A percentile compares a stretch with the other conserved stretches of the same genome.
These are phyloP conservation scores for Clostera curtula DNA, from an alignment of 2,888 invertebrate genomes.

Conservation along the genomic window DNA sequence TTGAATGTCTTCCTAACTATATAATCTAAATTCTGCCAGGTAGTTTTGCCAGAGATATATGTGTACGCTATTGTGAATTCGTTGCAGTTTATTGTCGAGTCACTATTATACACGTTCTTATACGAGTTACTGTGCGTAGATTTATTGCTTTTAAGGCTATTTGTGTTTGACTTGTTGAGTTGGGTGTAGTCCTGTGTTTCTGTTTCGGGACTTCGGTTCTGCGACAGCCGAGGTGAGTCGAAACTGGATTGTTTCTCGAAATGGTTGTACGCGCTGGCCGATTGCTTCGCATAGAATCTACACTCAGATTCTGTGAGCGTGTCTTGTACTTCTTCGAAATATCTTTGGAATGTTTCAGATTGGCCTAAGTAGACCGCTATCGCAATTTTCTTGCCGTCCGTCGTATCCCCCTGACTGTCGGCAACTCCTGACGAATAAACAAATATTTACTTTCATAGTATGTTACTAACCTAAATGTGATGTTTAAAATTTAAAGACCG, in stretches of 20 bases:
- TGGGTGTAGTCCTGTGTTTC: slow-evolving; percentile 61
- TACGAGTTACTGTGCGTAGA: slow-evolving; percentile 69
- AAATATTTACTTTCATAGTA: slow-evolving; percentile 5
- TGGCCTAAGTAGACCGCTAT: slow-evolving; percentile 92
- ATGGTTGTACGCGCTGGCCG: slow-evolving; percentile 57
- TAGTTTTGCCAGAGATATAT: slow-evolving; percentile 92
- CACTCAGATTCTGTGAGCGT: slow-evolving; percentile 78
- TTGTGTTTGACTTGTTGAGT: slow-evolving; percentile 68
- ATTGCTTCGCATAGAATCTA: slow-evolving; percentile 74
- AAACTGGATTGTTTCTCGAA: slow-evolving; percentile 66
- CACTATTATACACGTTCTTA: slow-evolving; percentile 67
- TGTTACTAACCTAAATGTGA: not conserved
- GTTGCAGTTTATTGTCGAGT: slow-evolving; percentile 76
- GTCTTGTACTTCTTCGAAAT: slow-evolving; percentile 79
- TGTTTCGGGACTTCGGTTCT: slow-evolving; percentile 61
- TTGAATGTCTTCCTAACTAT: slow-evolving; percentile 94
- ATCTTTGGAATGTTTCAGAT: slow-evolving; percentile 83
- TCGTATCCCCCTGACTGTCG: slow-evolving; percentile 79
- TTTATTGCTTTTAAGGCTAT: slow-evolving; percentile 73
- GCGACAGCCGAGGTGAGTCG: slow-evolving; percentile 62
- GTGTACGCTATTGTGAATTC: slow-evolving; percentile 91
- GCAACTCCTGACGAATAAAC: slow-evolving; percentile 52
- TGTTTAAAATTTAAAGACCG: not conserved
- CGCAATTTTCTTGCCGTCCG: slow-evolving; percentile 90
- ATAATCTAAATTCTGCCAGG: slow-evolving; percentile 96